Evolutionary conservation across 2,888 invertebrate species (phyloP).

Genomic region (Schizaphis graminum): DNA sequence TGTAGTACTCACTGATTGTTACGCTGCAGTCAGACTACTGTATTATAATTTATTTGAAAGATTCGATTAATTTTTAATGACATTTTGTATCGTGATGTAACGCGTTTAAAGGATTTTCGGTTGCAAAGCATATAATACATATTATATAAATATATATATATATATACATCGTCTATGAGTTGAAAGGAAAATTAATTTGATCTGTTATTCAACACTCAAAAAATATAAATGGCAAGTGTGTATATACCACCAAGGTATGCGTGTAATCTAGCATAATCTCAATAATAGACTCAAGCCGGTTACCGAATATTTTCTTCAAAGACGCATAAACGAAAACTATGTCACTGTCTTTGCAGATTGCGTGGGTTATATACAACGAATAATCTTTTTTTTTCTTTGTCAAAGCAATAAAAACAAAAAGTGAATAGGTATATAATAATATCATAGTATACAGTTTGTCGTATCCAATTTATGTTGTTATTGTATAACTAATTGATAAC

Average conservation of each 20-base stretch:
- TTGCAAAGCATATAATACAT: background rate
- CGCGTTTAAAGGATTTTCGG: background rate
- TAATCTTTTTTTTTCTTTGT: background rate
- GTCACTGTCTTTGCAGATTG: constrained; percentile 8
- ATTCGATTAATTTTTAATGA: constrained; percentile 23
- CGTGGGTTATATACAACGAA: background rate
- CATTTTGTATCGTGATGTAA: background rate
- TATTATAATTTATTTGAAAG: background rate
- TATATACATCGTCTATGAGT: background rate
- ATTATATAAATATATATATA: background rate
- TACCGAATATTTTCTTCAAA: constrained; percentile 9
- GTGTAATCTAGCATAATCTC: background rate
- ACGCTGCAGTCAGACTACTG: background rate
- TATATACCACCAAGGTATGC: background rate
- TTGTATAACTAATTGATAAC: constrained; percentile 9
- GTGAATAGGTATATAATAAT: background rate
- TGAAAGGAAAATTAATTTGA: constrained; percentile 2
- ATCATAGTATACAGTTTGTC: background rate
- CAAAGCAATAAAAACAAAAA: background rate
- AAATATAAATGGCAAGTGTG: background rate
- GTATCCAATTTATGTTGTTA: background rate
- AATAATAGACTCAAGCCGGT: background rate
- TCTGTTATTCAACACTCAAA: constrained; percentile 9
- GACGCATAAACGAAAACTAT: background rate
- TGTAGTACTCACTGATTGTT: background rate